Base-by-base conservation (phyloP, 2,888 invertebrate genomes). In the Ennomos erosarius region DNA sequence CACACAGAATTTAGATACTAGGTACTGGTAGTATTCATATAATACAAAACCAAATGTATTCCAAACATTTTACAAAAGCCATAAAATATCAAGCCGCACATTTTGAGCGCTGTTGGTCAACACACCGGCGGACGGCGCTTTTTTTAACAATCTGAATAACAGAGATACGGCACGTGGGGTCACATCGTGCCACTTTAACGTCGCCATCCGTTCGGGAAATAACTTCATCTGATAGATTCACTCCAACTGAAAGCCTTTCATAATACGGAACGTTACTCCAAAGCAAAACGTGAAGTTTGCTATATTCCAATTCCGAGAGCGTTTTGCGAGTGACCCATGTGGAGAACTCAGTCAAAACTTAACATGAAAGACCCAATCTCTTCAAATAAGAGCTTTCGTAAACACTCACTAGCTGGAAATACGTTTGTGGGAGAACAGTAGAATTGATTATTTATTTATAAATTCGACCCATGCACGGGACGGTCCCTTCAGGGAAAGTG, bases 371-470 rank as follows among this genome's bases (percentile, higher is more conserved):
- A 33, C 63, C 59, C 61, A 56, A 61, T 46, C 69, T 64, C 61
- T 57, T 51, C 57, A 55, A 59, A 51, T 48, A 47, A 51, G 55
- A 58, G 63, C 52, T 71, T 58, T 57, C 55, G 59, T 46, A 58
- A 62, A 54, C 59, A 61, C 59, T 55, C 56, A 52, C 43, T 56
- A 39, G 47, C 36, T 49, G 50, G 42, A 37, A 45, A 61, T 38
- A 62, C 48, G 55, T 59, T 55, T 59, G 56, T 56, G 40, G 60
- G 44, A 46, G 60, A 46, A 55, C 55, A 74, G 71, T 64, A 64
- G 64, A 71, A 79, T 81, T 78, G 75, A 76, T 83, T 78, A 81
- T 82, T 82, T 78, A 80, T 82, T 81, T 79, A 82, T 81, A 80
- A 78, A 82, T 80, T 78, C 78, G 76, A 62, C 62, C 76, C 77